These are phyloP conservation scores for Macrosteles quadrilineatus DNA, from an alignment of 1,140 invertebrate genomes.

Conservation along the genomic window DNA sequence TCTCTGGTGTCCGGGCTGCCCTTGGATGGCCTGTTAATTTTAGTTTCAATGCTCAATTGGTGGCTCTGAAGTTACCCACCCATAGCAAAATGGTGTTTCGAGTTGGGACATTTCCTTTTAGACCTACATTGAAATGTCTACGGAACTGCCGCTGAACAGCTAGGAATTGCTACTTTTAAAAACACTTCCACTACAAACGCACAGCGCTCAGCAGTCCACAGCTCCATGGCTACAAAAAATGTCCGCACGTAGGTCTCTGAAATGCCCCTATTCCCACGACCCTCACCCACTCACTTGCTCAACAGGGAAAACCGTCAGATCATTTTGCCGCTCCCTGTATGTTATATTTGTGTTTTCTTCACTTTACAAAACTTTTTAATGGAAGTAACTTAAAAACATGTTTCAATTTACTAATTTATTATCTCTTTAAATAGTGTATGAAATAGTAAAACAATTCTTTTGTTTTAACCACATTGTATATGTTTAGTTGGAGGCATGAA, in stretches of 20 bases:
- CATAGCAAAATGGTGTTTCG: conserved; percentile 32
- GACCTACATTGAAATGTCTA: conserved; percentile 26
- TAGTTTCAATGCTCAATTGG: conserved; percentile 31
- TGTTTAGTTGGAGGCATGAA: too few relatives aligned
- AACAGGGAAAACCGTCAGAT: conserved; percentile 7
- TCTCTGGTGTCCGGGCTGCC: neutral
- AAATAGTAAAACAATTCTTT: too few relatives aligned
- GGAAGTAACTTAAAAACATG: too few relatives aligned
- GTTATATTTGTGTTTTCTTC: too few relatives aligned
- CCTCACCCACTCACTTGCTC: neutral
- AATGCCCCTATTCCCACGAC: conserved; percentile 13
- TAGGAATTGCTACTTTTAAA: conserved; percentile 21
- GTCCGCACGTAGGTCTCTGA: conserved; percentile 14
- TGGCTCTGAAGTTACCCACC: conserved; percentile 39
- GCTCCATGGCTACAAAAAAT: conserved; percentile 18
- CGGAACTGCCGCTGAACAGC: conserved; percentile 31
- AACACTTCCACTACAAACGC: conserved; percentile 30
- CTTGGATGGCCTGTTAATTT: conserved; percentile 29
- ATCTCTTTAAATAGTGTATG: too few relatives aligned
- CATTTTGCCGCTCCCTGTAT: conserved; percentile 13
- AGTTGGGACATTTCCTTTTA: conserved; percentile 24
- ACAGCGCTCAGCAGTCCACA: neutral
- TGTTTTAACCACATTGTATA: too few relatives aligned
- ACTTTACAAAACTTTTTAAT: too few relatives aligned
- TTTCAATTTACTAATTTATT: too few relatives aligned